Evolutionary conservation across 2,113 vertebrate species (phyloP).

Genomic region (Notarius lentiginosus): DNA sequence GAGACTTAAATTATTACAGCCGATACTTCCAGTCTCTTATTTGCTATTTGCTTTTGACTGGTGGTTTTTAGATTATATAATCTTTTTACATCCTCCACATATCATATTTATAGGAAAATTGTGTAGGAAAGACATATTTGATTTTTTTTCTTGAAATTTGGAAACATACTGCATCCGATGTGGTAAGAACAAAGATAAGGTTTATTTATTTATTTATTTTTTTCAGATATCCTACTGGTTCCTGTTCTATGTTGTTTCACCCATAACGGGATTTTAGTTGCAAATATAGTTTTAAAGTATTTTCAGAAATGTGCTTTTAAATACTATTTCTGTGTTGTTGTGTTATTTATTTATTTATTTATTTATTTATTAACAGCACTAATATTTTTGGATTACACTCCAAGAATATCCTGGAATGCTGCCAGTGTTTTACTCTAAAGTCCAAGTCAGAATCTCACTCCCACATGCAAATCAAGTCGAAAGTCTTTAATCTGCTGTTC

Average conservation of each 20-base stretch:
- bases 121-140: background rate
- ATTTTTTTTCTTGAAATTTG: background rate
- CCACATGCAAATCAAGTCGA: background rate
- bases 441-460: slow-evolving; percentile 1
- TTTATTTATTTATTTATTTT: too few relatives aligned
- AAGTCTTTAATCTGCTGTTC: background rate
- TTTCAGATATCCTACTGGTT: background rate
- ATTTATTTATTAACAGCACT: background rate
- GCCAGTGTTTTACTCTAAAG: background rate
- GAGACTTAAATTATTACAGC: background rate
- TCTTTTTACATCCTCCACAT: slow-evolving; percentile 5
- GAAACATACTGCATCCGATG: background rate
- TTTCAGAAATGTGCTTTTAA: background rate
- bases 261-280: background rate
- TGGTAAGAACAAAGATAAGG: background rate
- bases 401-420: background rate
- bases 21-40: background rate
- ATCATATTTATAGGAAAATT: slow-evolving; percentile 10
- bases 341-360: background rate
- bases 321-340: background rate
- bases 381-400: slow-evolving; percentile 7
- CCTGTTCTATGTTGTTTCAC: background rate
- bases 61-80: background rate
- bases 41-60: background rate
- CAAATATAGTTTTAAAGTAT: background rate